phyloP scores from a whole-genome alignment of 2,797 vertebrate genomes.

The Hyperoplus immaculatus region DNA sequence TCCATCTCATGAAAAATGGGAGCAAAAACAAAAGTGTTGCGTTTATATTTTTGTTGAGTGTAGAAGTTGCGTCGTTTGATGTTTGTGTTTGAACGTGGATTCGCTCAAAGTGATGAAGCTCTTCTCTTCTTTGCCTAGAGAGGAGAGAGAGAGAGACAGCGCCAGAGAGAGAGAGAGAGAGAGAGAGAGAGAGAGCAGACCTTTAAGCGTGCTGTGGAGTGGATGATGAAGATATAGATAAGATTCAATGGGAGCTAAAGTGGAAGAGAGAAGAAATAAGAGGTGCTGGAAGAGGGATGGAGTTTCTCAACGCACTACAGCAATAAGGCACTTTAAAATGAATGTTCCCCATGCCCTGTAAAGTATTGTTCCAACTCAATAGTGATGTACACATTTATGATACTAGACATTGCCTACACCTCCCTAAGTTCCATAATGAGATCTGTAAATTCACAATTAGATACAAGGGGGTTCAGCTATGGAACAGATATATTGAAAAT shows the following conservation, averaged over 20 bases:
- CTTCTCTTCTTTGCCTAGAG: conserved; percentile 12
- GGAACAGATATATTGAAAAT: too few relatives aligned
- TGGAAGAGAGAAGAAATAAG: conserved; percentile 16
- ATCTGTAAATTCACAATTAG: too few relatives aligned
- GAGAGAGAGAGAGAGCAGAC: neutral
- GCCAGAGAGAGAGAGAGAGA: too few relatives aligned
- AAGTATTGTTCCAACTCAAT: too few relatives aligned
- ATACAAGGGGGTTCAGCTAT: too few relatives aligned
- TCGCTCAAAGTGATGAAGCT: conserved; percentile 49
- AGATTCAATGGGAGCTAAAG: conserved; percentile 27
- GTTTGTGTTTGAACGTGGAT: conserved; percentile 65
- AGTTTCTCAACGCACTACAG: conserved; percentile 34
- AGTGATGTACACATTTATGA: too few relatives aligned
- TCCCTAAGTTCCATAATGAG: too few relatives aligned
- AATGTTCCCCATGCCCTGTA: neutral
- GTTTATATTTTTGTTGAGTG: too few relatives aligned
- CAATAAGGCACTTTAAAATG: conserved; percentile 40
- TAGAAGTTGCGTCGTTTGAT: conserved; percentile 66
- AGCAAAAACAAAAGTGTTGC: too few relatives aligned
- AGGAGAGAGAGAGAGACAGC: too few relatives aligned
- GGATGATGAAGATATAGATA: conserved; percentile 40
- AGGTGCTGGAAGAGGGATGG: conserved; percentile 26
- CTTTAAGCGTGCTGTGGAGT: conserved; percentile 26
- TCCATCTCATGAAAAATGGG: too few relatives aligned
- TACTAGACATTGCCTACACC: too few relatives aligned